Conservation (phyloP, 2,888 invertebrate genomes). For the Eudasyphora cyanicolor region DNA sequence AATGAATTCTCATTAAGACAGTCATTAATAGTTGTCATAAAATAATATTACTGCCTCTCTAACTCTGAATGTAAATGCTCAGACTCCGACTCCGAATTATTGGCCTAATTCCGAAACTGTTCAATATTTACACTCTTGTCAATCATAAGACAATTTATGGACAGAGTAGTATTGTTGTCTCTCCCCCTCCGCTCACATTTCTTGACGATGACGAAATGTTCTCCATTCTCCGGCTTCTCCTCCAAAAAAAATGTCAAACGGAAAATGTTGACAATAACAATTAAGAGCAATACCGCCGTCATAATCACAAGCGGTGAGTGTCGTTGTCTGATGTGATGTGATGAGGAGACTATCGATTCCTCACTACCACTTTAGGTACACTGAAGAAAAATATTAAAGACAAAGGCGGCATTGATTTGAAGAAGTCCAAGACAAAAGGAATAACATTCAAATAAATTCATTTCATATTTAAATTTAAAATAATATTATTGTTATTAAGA, state of each 20-base stretch:
- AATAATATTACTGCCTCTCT: background rate
- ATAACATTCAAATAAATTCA: no score
- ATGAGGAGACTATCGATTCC: no score
- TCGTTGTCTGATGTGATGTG: background rate
- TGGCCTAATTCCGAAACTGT: background rate
- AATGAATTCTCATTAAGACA: background rate
- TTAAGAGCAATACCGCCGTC: background rate
- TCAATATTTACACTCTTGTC: conserved; percentile 14
- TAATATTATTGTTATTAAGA: no score
- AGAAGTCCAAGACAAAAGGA: no score
- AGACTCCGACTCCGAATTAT: background rate
- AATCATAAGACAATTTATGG: background rate
- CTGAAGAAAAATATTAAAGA: no score
- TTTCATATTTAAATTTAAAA: no score
- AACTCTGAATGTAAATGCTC: background rate
- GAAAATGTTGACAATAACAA: background rate
- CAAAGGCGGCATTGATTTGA: no score
- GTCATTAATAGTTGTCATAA: background rate
- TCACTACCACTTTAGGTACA: no score
- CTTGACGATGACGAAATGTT: background rate
- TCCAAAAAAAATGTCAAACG: background rate
- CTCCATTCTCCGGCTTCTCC: background rate
- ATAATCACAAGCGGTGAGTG: background rate
- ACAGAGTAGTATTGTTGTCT: no score
- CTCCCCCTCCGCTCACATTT: background rate